phyloP scores from a whole-genome alignment of 2,113 vertebrate genomes.

The Oostethus manadensis region DNA sequence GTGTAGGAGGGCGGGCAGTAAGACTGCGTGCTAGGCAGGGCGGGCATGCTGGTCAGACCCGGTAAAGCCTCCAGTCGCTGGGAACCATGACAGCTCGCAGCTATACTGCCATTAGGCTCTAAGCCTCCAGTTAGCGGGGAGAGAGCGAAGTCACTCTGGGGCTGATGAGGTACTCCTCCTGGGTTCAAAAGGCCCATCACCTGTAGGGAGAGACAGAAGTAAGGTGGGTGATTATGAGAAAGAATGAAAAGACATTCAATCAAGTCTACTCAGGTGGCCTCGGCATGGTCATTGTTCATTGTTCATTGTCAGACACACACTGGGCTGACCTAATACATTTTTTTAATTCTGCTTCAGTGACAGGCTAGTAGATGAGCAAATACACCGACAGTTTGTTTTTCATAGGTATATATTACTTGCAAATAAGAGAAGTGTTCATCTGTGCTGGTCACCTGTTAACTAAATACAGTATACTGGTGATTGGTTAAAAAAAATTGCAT shows the following conservation, averaged over 20 bases:
- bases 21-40: constrained; percentile 89
- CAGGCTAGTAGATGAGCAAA: neutral
- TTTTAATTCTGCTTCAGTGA: constrained; percentile 55
- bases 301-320: constrained; percentile 59
- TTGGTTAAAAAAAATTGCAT: no score
- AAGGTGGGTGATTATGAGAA: neutral
- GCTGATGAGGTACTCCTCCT: constrained; percentile 91
- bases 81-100: constrained; percentile 87
- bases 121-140: constrained; percentile 91
- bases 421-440: constrained; percentile 3
- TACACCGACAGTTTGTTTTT: neutral
- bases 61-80: constrained; percentile 92
- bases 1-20: constrained; percentile 95
- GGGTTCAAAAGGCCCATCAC: constrained; percentile 98
- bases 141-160: constrained; percentile 93
- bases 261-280: constrained; percentile 33
- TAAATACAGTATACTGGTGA: no score
- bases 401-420: constrained; percentile 13
- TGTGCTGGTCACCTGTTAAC: no score
- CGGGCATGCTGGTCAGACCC: constrained; percentile 74
- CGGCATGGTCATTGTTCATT: constrained; percentile 34
- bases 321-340: constrained; percentile 56
- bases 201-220: constrained; percentile 58
- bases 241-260: constrained; percentile 5
- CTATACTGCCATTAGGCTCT: constrained; percentile 89